Evolutionary conservation across 2,113 vertebrate genomes (phyloP).

Genomic region (Paracyprichromis sp.): DNA sequence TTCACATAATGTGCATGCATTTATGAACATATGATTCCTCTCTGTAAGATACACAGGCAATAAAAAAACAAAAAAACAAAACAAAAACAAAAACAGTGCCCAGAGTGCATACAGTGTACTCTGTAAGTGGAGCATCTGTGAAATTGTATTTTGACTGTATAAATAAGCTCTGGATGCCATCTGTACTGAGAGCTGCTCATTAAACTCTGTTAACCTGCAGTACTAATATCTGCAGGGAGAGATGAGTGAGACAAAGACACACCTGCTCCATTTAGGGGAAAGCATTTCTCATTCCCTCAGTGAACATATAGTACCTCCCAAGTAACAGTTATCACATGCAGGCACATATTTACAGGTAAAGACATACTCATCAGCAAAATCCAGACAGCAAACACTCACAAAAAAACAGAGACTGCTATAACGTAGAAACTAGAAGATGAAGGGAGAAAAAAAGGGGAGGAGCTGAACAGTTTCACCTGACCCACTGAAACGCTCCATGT

Average conservation of each 20-base stretch:
- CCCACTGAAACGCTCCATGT: neutral
- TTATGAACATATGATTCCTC: neutral
- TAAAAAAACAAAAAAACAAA: neutral
- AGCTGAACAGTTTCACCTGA: neutral
- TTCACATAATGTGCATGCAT: neutral
- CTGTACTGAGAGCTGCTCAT: constrained; percentile 41
- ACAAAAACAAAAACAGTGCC: neutral
- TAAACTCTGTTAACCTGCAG: constrained; percentile 58
- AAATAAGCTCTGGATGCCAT: constrained; percentile 33
- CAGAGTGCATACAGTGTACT: neutral
- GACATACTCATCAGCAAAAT: neutral
- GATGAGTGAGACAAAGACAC: constrained; percentile 20
- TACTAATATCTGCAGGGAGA: constrained; percentile 43
- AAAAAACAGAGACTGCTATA: neutral
- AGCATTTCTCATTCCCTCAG: constrained; percentile 15
- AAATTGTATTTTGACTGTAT: constrained; percentile 1
- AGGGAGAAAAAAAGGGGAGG: neutral
- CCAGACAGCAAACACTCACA: neutral
- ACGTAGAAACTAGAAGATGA: neutral
- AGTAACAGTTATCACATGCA: neutral
- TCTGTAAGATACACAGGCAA: neutral
- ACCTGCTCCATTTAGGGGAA: constrained; percentile 46
- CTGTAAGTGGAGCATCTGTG: neutral
- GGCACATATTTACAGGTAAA: neutral
- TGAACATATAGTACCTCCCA: constrained; percentile 31